Conservation (phyloP, 2,113 vertebrate species). For the Natator depressus region DNA sequence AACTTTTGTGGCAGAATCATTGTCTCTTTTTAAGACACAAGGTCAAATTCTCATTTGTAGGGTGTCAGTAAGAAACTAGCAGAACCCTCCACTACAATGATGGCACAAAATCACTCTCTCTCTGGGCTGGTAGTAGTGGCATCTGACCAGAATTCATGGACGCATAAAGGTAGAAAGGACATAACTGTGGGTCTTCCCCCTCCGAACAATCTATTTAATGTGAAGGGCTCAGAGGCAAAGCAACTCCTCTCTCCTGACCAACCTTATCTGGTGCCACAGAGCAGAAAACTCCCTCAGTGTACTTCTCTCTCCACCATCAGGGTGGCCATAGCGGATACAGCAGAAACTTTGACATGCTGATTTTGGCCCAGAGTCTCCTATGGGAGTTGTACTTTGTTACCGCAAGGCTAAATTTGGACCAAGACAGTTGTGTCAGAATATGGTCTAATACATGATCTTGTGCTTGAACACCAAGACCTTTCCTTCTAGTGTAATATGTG, state of each 20-base stretch:
- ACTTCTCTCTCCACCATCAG: not conserved
- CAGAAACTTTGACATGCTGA: not conserved
- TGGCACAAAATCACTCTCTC: not conserved
- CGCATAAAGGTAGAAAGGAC: not conserved
- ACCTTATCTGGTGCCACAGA: not conserved
- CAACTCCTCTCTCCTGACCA: not conserved
- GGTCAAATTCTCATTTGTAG: not conserved
- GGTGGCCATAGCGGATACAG: not conserved
- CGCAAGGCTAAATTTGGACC: not conserved
- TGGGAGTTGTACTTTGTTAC: not conserved
- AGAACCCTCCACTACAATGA: not conserved
- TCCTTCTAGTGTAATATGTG: not conserved
- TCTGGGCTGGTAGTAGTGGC: not conserved
- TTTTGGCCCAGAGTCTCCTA: not conserved
- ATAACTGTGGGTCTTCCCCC: not conserved
- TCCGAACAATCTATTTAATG: not conserved
- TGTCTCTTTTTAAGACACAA: not conserved
- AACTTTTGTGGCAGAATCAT: not conserved
- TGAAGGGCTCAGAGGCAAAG: not conserved
- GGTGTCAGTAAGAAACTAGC: not conserved
- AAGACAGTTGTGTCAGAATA: not conserved
- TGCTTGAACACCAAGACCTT: not conserved
- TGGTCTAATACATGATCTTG: not conserved
- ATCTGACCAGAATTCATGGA: not conserved
- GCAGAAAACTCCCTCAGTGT: not conserved